phyloP scores from a whole-genome alignment of 2,113 vertebrate species.

The Malurus alboscapulatus region DNA sequence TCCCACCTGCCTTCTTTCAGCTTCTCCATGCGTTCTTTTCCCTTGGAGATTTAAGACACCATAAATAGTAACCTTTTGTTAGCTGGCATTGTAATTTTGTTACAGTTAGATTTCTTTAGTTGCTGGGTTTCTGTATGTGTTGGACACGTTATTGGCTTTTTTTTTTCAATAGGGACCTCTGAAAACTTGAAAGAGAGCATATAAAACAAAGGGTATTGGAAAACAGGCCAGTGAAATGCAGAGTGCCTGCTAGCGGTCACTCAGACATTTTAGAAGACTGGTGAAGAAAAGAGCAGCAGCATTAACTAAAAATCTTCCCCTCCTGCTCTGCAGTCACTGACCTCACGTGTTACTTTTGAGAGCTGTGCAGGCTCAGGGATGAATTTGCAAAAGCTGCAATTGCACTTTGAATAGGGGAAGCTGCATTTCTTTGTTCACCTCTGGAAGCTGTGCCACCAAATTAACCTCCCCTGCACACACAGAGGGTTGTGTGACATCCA shows the following conservation, averaged over 20 bases:
- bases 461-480: background rate
- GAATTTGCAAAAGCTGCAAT: background rate
- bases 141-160: background rate
- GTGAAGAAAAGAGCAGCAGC: background rate
- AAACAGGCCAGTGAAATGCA: background rate
- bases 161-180: background rate
- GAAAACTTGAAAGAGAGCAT: background rate
- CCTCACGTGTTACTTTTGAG: background rate
- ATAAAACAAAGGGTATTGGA: background rate
- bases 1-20: background rate
- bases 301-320: background rate
- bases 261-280: background rate
- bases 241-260: background rate
- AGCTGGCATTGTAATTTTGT: background rate
- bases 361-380: background rate
- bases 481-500: background rate
- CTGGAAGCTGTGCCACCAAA: background rate
- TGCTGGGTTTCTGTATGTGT: background rate
- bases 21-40: background rate
- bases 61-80: slow-evolving; percentile 35
- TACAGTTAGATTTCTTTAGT: background rate
- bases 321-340: background rate
- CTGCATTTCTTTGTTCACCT: background rate
- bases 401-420: background rate
- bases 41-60: background rate